Percentiles rank a stretch among this genome's conserved stretches.
phyloP scores from a whole-genome alignment of 2,888 invertebrate genomes.

The Cenopis cana region DNA sequence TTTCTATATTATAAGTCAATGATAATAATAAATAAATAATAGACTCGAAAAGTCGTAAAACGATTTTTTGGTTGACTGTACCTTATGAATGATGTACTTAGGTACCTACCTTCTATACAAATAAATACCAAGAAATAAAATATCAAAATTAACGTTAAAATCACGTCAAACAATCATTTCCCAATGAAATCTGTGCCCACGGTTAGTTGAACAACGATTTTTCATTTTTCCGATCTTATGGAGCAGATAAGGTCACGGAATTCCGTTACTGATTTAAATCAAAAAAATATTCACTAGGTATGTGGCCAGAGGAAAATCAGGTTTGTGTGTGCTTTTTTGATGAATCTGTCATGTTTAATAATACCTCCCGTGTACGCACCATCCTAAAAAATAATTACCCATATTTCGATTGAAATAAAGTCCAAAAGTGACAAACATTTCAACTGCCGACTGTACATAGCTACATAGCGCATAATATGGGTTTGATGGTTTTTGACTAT shows the following conservation, averaged over 20 bases:
- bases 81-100: background rate
- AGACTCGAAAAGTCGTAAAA: too few species aligned
- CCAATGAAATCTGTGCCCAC: too few species aligned
- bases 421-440: too few species aligned
- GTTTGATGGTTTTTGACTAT: too few species aligned
- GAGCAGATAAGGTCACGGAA: slow-evolving; percentile 20
- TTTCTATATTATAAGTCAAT: too few species aligned
- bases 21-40: too few species aligned
- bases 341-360: background rate
- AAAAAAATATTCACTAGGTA: background rate
- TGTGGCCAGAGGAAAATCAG: background rate
- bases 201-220: slow-evolving; percentile 25
- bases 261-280: background rate
- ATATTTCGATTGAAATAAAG: too few species aligned
- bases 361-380: background rate
- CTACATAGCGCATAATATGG: too few species aligned
- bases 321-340: background rate
- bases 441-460: too few species aligned
- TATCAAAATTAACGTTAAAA: background rate
- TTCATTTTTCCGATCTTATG: slow-evolving; percentile 32
- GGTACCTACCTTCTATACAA: too few species aligned
- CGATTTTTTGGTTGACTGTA: background rate
- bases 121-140: slow-evolving; percentile 17
- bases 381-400: too few species aligned
- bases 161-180: slow-evolving; percentile 23